Evolutionary conservation across 2,113 vertebrate species (phyloP).

Genomic region (Sapajus apella): DNA sequence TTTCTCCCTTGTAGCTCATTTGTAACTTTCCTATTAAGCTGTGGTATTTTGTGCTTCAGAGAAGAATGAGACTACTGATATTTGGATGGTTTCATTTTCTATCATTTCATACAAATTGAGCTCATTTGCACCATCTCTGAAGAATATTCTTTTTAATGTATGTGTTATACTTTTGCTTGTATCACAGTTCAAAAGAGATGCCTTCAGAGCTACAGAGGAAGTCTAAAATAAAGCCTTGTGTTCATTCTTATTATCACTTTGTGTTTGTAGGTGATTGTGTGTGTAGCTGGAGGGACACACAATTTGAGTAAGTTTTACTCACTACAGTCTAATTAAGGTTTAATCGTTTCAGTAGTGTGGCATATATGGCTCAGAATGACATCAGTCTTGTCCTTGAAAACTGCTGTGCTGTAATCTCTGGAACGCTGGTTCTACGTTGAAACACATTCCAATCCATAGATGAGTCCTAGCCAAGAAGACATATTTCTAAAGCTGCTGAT

Average conservation of each 20-base stretch:
- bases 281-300: neutral
- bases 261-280: neutral
- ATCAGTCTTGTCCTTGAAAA: neutral
- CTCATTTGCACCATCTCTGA: slow-evolving; percentile 76
- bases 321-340: neutral
- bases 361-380: neutral
- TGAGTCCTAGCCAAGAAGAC: neutral
- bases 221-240: slow-evolving; percentile 35
- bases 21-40: slow-evolving; percentile 74
- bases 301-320: neutral
- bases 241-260: neutral
- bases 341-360: neutral
- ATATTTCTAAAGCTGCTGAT: neutral
- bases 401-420: neutral
- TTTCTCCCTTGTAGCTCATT: slow-evolving; percentile 55
- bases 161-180: slow-evolving; percentile 43
- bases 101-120: slow-evolving; percentile 78
- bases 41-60: slow-evolving; percentile 73
- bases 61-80: slow-evolving; percentile 69
- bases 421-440: neutral
- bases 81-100: slow-evolving; percentile 80
- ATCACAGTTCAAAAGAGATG: slow-evolving; percentile 47
- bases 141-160: slow-evolving; percentile 67
- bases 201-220: neutral
- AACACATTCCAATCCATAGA: rapidly evolving